Conservation (phyloP, 2,888 invertebrate genomes). For the Drosophila gaucha region DNA sequence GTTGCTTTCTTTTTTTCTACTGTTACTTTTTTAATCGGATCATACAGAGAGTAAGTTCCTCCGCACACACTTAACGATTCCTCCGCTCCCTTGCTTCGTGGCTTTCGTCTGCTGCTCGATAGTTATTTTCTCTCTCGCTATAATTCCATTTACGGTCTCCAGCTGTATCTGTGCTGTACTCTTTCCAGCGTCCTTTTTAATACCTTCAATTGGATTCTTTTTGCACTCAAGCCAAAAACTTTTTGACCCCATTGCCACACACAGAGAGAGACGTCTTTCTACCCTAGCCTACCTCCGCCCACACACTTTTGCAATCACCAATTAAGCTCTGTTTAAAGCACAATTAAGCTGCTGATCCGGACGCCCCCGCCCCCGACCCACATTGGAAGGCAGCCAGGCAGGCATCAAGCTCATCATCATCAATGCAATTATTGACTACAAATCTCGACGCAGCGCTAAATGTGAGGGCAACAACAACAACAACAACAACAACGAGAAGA, state of each 20-base stretch:
- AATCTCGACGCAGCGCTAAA: constrained; percentile 68
- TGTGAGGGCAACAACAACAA: constrained; percentile 30
- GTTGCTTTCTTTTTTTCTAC: neutral
- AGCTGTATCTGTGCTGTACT: neutral
- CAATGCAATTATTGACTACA: constrained; percentile 78
- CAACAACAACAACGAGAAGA: constrained; percentile 1
- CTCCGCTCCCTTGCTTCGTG: too few relatives aligned
- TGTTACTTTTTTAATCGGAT: constrained; percentile 20
- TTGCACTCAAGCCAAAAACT: constrained; percentile 11
- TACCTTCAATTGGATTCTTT: constrained; percentile 14
- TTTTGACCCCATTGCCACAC: constrained; percentile 35
- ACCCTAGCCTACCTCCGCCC: neutral
- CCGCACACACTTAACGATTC: constrained; percentile 7
- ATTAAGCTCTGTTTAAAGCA: constrained; percentile 76
- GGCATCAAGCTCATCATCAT: constrained; percentile 57
- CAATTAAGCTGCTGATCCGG: constrained; percentile 61
- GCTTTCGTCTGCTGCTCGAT: too few relatives aligned
- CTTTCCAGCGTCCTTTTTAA: constrained; percentile 14
- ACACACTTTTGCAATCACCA: constrained; percentile 61
- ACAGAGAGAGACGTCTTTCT: neutral
- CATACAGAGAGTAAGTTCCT: constrained; percentile 9
- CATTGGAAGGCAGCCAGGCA: neutral
- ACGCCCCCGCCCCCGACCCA: neutral
- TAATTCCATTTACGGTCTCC: constrained; percentile 6
- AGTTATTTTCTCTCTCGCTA: constrained; percentile 1